These are phyloP conservation scores for Muschampia plurimacula DNA, from an alignment of 2,888 invertebrate genomes.

Conservation along the genomic window DNA sequence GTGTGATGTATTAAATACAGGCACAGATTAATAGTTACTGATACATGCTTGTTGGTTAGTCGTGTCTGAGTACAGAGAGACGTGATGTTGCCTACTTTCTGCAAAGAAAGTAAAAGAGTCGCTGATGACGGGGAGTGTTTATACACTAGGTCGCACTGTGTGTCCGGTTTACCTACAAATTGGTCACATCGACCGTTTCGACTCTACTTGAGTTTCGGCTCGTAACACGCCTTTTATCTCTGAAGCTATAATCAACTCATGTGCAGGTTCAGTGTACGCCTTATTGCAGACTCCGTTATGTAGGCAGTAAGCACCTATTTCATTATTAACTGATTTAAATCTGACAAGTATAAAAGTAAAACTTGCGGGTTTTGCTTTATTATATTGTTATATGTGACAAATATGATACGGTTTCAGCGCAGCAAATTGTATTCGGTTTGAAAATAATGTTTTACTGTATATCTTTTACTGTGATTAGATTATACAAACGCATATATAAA, in stretches of 20 bases:
- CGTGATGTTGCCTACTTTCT: slow-evolving; percentile 64
- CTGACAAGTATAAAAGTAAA: slow-evolving; percentile 4
- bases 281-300: slow-evolving; percentile 20
- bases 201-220: slow-evolving; percentile 74
- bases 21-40: too few relatives aligned
- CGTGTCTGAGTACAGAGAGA: slow-evolving; percentile 16
- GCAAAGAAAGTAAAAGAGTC: slow-evolving; percentile 80
- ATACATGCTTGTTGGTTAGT: slow-evolving; percentile 2
- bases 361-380: background rate
- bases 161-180: slow-evolving; percentile 80
- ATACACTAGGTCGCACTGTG: slow-evolving; percentile 69
- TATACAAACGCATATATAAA: background rate
- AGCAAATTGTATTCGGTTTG: background rate
- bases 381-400: background rate
- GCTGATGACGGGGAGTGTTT: slow-evolving; percentile 67
- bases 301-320: background rate
- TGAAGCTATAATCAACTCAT: slow-evolving; percentile 30
- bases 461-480: background rate
- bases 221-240: slow-evolving; percentile 52
- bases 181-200: slow-evolving; percentile 82
- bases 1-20: slow-evolving; percentile 2
- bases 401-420: background rate
- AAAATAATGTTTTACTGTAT: background rate
- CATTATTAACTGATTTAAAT: slow-evolving; percentile 3
- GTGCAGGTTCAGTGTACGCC: slow-evolving; percentile 24